phyloP scores from a whole-genome alignment of 2,113 vertebrate genomes.

The Ranitomeya variabilis region DNA sequence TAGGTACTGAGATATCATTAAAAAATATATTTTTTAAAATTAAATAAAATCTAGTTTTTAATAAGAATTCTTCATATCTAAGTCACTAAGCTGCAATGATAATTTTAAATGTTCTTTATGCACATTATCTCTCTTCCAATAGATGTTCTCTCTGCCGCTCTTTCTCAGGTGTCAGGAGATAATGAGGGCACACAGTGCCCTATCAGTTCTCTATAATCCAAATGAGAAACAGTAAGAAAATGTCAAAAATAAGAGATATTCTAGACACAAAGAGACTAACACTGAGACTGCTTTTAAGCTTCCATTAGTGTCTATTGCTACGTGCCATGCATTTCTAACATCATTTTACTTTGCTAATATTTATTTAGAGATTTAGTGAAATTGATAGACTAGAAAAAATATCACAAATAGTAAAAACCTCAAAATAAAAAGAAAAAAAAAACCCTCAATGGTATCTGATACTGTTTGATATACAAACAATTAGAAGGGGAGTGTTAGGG shows the following conservation, averaged over 20 bases:
- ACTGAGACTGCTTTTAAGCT: neutral
- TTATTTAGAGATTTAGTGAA: neutral
- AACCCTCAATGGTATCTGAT: no score
- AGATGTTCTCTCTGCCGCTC: neutral
- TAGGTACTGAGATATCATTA: neutral
- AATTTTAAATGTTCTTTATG: conserved; percentile 40
- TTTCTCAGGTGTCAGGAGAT: conserved; percentile 47
- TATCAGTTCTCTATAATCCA: conserved; percentile 51
- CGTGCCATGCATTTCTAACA: neutral
- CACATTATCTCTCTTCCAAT: conserved; percentile 50
- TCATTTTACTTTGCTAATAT: conserved; percentile 27
- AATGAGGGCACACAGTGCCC: conserved; percentile 49
- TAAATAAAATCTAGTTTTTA: neutral
- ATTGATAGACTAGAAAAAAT: neutral
- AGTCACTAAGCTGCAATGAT: conserved; percentile 30
- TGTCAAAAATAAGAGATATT: conserved; percentile 52
- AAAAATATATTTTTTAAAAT: neutral
- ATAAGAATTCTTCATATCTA: neutral
- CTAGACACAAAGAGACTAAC: conserved; percentile 19
- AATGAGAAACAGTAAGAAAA: conserved; percentile 55
- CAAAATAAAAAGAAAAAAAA: no score
- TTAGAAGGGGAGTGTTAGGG: no score
- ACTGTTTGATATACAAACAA: no score
- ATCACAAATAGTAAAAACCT: no score
- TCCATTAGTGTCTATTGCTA: conserved; percentile 36